Percentiles rank a stretch among this genome's conserved stretches.
These are phyloP conservation scores for Etheostoma spectabile DNA, from an alignment of 2,113 vertebrate species.

Conservation along the genomic window DNA sequence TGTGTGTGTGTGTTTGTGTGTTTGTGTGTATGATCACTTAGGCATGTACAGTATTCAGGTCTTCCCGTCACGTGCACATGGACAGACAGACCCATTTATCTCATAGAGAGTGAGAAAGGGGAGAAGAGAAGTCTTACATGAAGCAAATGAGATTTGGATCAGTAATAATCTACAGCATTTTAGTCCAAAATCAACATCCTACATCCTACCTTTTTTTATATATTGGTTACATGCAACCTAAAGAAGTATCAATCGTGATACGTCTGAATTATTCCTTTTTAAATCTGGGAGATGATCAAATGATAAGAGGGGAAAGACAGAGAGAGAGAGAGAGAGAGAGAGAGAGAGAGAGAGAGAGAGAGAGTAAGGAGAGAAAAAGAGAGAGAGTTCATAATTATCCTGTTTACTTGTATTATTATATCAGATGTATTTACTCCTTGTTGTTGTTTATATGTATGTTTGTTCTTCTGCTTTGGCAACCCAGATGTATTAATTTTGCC, in stretches of 20 bases:
- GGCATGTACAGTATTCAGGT: constrained; percentile 12
- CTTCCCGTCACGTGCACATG: background rate
- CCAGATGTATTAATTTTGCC: no score
- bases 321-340: background rate
- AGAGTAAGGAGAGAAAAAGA: background rate
- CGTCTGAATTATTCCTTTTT: background rate
- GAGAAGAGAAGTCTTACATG: background rate
- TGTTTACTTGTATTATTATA: no score
- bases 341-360: background rate
- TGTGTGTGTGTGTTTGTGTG: background rate
- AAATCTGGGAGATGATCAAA: background rate
- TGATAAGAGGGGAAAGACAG: no score
- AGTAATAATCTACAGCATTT: background rate
- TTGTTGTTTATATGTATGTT: no score
- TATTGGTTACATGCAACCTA: background rate
- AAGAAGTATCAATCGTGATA: background rate
- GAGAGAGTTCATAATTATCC: background rate
- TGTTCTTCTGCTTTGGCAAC: no score
- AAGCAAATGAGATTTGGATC: background rate
- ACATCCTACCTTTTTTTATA: background rate
- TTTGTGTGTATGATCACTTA: background rate
- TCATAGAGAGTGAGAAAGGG: background rate
- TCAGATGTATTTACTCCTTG: no score
- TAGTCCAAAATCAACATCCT: background rate
- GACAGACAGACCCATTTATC: background rate